Evolutionary conservation across 53 echinoderm and acorn worm species (phyloP).

Genomic region (Paracentrotus lividus): DNA sequence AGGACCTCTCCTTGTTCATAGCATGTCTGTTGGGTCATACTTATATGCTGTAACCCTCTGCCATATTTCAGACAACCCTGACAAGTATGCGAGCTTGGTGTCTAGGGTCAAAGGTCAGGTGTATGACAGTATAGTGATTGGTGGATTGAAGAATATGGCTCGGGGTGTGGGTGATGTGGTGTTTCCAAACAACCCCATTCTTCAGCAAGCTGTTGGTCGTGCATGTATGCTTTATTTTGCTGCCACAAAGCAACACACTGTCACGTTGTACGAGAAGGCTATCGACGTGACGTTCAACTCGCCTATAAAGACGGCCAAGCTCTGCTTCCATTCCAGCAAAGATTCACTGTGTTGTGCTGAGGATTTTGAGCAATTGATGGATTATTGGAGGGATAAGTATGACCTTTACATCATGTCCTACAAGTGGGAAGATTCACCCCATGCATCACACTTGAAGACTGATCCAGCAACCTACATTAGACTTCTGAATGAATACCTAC

Average conservation of each 20-base stretch:
- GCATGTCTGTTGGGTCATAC: constrained; percentile 87
- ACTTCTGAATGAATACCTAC: constrained; percentile 28
- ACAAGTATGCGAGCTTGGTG: constrained; percentile 54
- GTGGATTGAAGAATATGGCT: constrained; percentile 78
- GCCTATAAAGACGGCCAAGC: constrained; percentile 76
- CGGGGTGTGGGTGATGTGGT: constrained; percentile 51
- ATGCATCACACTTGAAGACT: constrained; percentile 32
- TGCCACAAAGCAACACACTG: constrained; percentile 77
- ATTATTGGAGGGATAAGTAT: constrained; percentile 50
- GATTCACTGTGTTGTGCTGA: constrained; percentile 80
- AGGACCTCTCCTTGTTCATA: constrained; percentile 82
- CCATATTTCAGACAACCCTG: constrained; percentile 54
- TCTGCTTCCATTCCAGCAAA: constrained; percentile 71
- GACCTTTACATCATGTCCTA: constrained; percentile 20
- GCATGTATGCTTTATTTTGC: constrained; percentile 71
- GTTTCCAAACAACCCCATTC: constrained; percentile 34
- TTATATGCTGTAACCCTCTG: constrained; percentile 75
- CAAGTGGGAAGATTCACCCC: constrained; percentile 52
- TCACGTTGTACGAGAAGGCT: constrained; percentile 66
- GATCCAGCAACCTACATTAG: constrained; percentile 45
- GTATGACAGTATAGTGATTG: constrained; percentile 88
- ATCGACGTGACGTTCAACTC: constrained; percentile 76
- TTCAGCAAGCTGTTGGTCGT: constrained; percentile 54
- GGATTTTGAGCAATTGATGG: constrained; percentile 71
- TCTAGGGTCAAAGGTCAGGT: constrained; percentile 82